Percentiles rank a stretch among this genome's conserved stretches.
Conservation (phyloP, 2,797 vertebrate species). For the Choloepus didactylus region DNA sequence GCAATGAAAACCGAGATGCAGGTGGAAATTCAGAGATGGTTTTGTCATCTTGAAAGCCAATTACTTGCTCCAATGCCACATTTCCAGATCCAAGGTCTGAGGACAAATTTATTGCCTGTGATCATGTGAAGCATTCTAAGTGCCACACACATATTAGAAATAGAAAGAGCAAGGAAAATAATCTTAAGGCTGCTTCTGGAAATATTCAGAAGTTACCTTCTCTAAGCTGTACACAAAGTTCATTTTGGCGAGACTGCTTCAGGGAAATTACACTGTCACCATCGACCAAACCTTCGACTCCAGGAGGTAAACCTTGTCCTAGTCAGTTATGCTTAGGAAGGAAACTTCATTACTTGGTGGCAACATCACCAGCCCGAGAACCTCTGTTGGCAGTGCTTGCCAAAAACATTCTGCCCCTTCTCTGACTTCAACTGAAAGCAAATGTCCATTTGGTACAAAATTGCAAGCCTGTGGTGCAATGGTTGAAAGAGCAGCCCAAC, state of each 20-base stretch:
- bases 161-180: constrained; percentile 71
- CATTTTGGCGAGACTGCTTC: not conserved
- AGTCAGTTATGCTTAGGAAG: constrained; percentile 26
- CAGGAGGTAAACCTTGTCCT: constrained; percentile 27
- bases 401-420: not conserved
- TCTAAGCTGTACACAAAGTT: not conserved
- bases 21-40: constrained; percentile 78
- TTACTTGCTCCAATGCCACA: constrained; percentile 81
- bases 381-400: not conserved
- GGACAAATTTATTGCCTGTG: constrained; percentile 75
- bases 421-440: constrained; percentile 35
- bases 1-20: constrained; percentile 76
- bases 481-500: not conserved
- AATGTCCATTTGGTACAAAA: constrained; percentile 22
- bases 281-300: not conserved
- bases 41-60: constrained; percentile 84
- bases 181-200: constrained; percentile 53
- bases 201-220: constrained; percentile 66
- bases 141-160: constrained; percentile 70
- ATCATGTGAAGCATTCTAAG: constrained; percentile 65
- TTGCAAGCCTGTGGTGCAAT: not conserved
- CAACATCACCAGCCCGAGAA: not conserved
- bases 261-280: not conserved
- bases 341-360: constrained; percentile 10
- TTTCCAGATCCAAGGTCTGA: constrained; percentile 76